Evolutionary conservation across 2,113 vertebrate genomes (phyloP).

Genomic region (Heteronetta atricapilla): DNA sequence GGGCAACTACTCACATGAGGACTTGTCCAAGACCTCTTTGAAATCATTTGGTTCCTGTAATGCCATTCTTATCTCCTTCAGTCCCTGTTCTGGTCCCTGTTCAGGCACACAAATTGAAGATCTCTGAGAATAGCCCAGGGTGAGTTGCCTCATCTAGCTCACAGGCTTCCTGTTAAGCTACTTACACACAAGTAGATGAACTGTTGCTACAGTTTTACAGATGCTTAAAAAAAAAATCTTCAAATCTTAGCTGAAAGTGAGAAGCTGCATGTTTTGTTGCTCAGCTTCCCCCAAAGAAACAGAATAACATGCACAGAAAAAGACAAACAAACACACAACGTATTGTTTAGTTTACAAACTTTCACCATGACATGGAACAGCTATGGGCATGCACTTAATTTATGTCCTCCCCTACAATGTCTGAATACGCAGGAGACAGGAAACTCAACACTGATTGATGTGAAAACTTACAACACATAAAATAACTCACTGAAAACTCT

Average conservation of each 20-base stretch:
- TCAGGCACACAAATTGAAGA: neutral
- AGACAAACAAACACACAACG: neutral
- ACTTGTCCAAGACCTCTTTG: neutral
- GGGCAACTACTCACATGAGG: neutral
- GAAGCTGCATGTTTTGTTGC: neutral
- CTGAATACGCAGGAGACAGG: neutral
- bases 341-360: neutral
- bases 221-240: neutral
- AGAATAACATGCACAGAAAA: neutral
- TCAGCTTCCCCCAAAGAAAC: neutral
- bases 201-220: neutral
- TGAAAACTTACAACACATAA: neutral
- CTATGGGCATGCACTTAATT: neutral
- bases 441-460: neutral
- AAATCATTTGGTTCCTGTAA: neutral
- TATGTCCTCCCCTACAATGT: neutral
- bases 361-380: neutral
- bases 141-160: neutral
- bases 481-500: neutral
- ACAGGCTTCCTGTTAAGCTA: neutral
- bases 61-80: neutral
- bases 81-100: neutral
- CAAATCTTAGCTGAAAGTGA: neutral
- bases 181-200: neutral
- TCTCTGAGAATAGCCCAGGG: neutral